Evolutionary conservation across 2,797 vertebrate species (phyloP).

Genomic region (Thunnus albacares): DNA sequence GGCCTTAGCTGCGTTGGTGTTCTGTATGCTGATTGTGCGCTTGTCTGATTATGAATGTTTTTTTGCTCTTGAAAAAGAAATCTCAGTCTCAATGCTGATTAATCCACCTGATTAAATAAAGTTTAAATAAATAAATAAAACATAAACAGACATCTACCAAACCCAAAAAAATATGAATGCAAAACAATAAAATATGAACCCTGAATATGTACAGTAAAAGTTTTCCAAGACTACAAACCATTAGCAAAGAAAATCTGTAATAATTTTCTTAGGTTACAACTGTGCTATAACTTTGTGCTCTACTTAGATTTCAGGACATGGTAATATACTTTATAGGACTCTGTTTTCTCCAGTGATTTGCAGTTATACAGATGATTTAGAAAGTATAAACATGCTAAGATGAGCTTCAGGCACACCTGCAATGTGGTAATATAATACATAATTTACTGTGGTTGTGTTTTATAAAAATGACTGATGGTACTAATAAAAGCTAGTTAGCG

Average conservation of each 20-base stretch:
- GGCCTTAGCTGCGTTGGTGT: not conserved
- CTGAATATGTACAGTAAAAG: not conserved
- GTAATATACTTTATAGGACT: not conserved
- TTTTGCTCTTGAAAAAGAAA: too few relatives aligned
- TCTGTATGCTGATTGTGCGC: not conserved
- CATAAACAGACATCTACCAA: not conserved
- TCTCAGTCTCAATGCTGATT: too few relatives aligned
- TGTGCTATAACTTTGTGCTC: not conserved
- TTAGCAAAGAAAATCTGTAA: not conserved
- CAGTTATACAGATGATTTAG: not conserved
- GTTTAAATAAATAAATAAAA: too few relatives aligned
- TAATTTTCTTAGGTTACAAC: too few relatives aligned
- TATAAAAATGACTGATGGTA: not conserved
- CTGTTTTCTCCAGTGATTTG: too few relatives aligned
- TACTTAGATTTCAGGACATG: not conserved
- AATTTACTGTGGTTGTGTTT: conserved; percentile 7
- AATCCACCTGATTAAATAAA: too few relatives aligned
- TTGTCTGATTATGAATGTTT: too few relatives aligned
- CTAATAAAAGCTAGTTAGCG: conserved; percentile 1
- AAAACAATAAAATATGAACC: not conserved
- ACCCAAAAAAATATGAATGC: too few relatives aligned
- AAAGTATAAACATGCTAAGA: not conserved
- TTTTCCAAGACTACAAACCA: not conserved
- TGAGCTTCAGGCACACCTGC: not conserved
- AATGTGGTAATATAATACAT: not conserved